Conservation (phyloP, 2,797 vertebrate genomes). For the Psittacula derbiana region DNA sequence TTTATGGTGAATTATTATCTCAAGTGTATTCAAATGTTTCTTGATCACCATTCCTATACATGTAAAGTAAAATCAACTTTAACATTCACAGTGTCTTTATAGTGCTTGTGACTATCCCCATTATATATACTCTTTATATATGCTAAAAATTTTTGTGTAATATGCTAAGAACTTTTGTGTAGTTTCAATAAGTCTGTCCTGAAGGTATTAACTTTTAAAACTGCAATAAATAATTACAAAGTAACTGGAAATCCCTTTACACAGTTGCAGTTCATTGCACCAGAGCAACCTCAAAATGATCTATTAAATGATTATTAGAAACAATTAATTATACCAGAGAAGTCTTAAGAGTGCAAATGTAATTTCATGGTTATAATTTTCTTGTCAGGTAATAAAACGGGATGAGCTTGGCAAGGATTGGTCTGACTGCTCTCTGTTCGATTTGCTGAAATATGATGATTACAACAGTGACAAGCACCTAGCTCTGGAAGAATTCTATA, state of each 20-base stretch:
- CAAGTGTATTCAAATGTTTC: neutral
- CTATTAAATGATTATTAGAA: constrained; percentile 63
- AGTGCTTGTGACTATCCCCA: neutral
- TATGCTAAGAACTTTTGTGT: neutral
- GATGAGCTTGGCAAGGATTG: constrained; percentile 85
- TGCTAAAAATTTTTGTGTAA: neutral
- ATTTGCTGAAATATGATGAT: constrained; percentile 94
- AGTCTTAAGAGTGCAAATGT: constrained; percentile 43
- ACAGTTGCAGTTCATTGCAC: constrained; percentile 41
- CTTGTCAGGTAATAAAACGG: constrained; percentile 88
- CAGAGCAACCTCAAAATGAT: constrained; percentile 54
- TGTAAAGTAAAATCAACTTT: neutral
- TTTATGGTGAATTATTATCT: neutral
- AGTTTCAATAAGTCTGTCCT: neutral
- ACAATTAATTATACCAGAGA: constrained; percentile 63
- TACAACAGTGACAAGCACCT: constrained; percentile 87
- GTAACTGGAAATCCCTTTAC: constrained; percentile 49
- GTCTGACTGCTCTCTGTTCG: constrained; percentile 89
- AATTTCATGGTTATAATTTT: constrained; percentile 73
- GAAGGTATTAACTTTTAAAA: constrained; percentile 28
- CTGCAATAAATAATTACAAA: constrained; percentile 37
- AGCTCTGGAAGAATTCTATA: constrained; percentile 90
- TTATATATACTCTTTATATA: neutral
- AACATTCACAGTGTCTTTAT: neutral
- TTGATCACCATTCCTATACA: neutral